Percentiles rank a stretch among this genome's conserved stretches.
Evolutionary conservation across 1,140 invertebrate genomes (phyloP).

Genomic region (Drosophila sp.): DNA sequence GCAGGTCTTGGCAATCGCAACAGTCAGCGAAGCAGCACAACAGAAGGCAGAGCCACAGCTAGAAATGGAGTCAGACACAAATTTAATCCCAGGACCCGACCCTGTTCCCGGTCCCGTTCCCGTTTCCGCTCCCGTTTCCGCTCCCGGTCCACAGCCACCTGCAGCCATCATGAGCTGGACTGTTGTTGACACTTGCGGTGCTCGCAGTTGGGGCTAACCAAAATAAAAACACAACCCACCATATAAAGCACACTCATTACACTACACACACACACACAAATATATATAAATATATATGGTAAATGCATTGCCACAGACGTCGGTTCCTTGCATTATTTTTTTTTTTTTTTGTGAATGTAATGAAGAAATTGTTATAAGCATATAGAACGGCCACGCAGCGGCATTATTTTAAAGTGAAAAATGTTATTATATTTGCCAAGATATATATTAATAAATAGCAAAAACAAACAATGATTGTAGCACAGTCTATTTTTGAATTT

Average conservation of each 20-base stretch:
- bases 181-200: constrained; percentile 64
- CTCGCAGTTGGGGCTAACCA: constrained; percentile 67
- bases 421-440: constrained; percentile 65
- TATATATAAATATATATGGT: constrained; percentile 11
- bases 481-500: constrained; percentile 8
- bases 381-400: constrained; percentile 25
- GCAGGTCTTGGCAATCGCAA: constrained; percentile 21
- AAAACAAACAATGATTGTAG: not conserved
- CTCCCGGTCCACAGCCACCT: not conserved
- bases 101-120: not conserved
- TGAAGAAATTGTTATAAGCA: constrained; percentile 48
- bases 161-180: constrained; percentile 66
- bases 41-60: not conserved
- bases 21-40: constrained; percentile 18
- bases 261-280: constrained; percentile 18
- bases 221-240: constrained; percentile 45
- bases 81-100: constrained; percentile 4
- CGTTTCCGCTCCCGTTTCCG: not conserved
- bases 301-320: constrained; percentile 31
- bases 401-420: constrained; percentile 55
- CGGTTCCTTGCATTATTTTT: constrained; percentile 5
- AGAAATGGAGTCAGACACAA: not conserved
- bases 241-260: constrained; percentile 25
- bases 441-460: constrained; percentile 41
- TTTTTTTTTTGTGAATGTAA: constrained; percentile 48